Evolutionary conservation across 2,888 invertebrate species (phyloP), one percentile per base, ranked within the genome.

Genomic region (Tuberolachnus salignus): DNA sequence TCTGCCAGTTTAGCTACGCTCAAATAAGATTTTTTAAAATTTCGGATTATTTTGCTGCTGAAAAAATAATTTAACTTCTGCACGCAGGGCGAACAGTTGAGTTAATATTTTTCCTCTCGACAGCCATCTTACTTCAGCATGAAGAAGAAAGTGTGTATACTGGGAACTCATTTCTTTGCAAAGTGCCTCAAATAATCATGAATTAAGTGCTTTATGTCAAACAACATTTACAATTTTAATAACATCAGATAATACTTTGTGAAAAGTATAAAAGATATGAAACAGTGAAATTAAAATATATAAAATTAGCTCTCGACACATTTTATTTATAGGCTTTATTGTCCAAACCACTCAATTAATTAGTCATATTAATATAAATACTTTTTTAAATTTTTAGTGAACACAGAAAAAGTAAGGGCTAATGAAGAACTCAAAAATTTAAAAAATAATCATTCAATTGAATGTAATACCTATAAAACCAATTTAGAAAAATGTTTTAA

Each of bases 81-180:
- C n/a, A n/a, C n/a, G n/a, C n/a, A n/a, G n/a, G n/a, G n/a, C n/a
- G n/a, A n/a, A n/a, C n/a, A 69, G 55, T 53, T 42, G 53, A 34
- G n/a, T 34, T 69, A 69, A 13, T 21, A 69, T 69, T 19, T 55
- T 69, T 10, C 53, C 34, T n/a, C 55, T 53, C 14, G 55, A 69
- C 34, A 55, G 34, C 42, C 53, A 69, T 34, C 34, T 69, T 49
- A 69, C 69, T 13, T 53, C 69, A 21, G 53, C 69, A 14, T 34
- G 51, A 67, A 70, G 59, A 80, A 80, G 80, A 67, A 66, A 71
- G 63, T 49, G 51, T 61, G 51, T 61, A 70, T 44, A 70, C 23
- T 57, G 42, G 69, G 78, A 67, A 78, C 59, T 26, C 57, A 78
- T 53, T 78, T 78, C 23, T 73, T 80, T 44, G 46, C 53, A 70